Percentiles rank a stretch among this genome's conserved stretches.
phyloP scores from a whole-genome alignment of 2,113 vertebrate species.

The Plestiodon gilberti region DNA sequence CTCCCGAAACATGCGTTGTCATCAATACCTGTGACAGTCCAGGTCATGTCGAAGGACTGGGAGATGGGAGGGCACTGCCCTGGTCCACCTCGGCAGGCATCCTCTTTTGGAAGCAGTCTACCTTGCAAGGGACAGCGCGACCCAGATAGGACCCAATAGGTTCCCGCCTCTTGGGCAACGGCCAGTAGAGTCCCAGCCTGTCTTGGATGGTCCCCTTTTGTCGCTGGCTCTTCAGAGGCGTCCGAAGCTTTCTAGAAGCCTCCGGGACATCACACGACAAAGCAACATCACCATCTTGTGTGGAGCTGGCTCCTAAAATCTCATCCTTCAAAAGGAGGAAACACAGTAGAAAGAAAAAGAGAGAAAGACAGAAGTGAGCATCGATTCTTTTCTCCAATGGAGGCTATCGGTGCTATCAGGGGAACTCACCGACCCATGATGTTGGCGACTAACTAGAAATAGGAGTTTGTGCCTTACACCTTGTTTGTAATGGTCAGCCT shows the following conservation, averaged over 20 bases:
- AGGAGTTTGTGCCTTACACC: not conserved
- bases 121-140: not conserved
- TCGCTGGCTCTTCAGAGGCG: not conserved
- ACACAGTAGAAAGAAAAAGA: not conserved
- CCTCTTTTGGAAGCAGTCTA: not conserved
- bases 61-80: not conserved
- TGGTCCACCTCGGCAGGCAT: not conserved
- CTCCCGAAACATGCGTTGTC: not conserved
- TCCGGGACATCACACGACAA: not conserved
- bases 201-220: conserved; percentile 1
- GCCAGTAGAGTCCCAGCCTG: not conserved
- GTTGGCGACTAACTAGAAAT: too few relatives aligned
- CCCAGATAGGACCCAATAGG: not conserved
- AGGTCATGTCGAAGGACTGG: too few relatives aligned
- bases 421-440: not conserved
- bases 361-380: not conserved
- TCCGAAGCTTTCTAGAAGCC: not conserved
- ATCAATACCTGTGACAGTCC: not conserved
- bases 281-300: not conserved
- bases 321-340: not conserved
- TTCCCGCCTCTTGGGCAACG: not conserved
- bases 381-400: not conserved
- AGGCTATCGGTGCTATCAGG: not conserved
- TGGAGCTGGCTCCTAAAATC: not conserved
- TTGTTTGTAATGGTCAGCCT: not conserved